These are phyloP conservation scores for Glaucopsyche alexis DNA, from an alignment of 2,888 invertebrate species.

Conservation along the genomic window DNA sequence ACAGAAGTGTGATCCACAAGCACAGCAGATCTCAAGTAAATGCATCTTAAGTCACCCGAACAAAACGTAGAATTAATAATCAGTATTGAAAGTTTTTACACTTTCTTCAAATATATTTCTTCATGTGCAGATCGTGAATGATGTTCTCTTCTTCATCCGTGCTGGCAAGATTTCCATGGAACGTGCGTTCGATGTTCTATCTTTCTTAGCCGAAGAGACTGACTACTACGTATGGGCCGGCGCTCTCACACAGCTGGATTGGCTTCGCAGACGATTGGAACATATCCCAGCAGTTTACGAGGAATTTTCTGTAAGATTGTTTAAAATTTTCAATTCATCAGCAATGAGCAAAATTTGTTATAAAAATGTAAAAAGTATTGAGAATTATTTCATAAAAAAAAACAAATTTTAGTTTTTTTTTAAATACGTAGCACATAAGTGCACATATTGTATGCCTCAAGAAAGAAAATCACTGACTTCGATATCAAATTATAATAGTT, in stretches of 20 bases:
- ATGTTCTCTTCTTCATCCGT: constrained; percentile 85
- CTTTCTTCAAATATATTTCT: too few relatives aligned
- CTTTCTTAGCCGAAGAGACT: constrained; percentile 83
- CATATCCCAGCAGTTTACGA: constrained; percentile 56
- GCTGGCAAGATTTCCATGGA: constrained; percentile 76
- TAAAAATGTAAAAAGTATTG: not conserved
- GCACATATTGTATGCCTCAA: too few relatives aligned
- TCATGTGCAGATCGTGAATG: constrained; percentile 82
- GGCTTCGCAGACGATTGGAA: constrained; percentile 64
- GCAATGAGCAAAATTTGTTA: not conserved
- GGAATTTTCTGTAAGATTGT: constrained; percentile 55
- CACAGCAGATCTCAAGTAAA: constrained; percentile 86
- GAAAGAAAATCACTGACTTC: too few relatives aligned
- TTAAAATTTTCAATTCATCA: constrained; percentile 29
- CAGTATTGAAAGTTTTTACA: not conserved
- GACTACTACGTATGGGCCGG: constrained; percentile 90
- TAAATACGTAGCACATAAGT: too few relatives aligned
- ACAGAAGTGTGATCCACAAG: constrained; percentile 76
- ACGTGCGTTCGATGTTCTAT: constrained; percentile 81
- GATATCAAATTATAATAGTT: too few relatives aligned
- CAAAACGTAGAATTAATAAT: not conserved
- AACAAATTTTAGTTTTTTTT: too few relatives aligned
- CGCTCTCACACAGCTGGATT: constrained; percentile 77
- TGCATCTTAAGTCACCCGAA: not conserved
- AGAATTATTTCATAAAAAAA: too few relatives aligned